Evolutionary conservation across 2,113 vertebrate species (phyloP).

Genomic region (Aldabrachelys gigantea): DNA sequence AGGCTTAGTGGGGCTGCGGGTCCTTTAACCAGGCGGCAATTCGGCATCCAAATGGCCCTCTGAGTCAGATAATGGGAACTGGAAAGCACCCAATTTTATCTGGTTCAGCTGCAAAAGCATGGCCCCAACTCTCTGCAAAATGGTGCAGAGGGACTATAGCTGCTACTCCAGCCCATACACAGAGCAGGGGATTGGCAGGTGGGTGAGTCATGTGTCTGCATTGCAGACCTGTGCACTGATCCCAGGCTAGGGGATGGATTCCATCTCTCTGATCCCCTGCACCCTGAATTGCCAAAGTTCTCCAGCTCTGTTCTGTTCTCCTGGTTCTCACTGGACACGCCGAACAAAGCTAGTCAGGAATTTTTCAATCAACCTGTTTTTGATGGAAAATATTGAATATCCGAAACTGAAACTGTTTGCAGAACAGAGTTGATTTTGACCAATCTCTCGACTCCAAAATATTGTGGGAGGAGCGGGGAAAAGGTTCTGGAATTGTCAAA

Average conservation of each 20-base stretch:
- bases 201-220: neutral
- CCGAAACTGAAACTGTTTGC: neutral
- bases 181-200: neutral
- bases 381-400: neutral
- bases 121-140: neutral
- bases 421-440: neutral
- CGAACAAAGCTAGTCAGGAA: neutral
- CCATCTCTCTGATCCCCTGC: neutral
- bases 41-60: neutral
- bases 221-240: neutral
- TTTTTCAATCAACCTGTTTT: neutral
- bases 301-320: neutral
- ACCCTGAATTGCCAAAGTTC: neutral
- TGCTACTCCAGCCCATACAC: neutral
- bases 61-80: neutral
- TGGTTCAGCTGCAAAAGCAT: neutral
- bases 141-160: neutral
- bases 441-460: neutral
- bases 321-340: neutral
- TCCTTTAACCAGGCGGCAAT: neutral
- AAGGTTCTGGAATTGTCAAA: neutral
- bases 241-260: neutral
- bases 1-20: neutral
- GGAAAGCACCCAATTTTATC: neutral
- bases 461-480: neutral